Conservation (phyloP, 2,113 vertebrate genomes). For the Crocuta crocuta region DNA sequence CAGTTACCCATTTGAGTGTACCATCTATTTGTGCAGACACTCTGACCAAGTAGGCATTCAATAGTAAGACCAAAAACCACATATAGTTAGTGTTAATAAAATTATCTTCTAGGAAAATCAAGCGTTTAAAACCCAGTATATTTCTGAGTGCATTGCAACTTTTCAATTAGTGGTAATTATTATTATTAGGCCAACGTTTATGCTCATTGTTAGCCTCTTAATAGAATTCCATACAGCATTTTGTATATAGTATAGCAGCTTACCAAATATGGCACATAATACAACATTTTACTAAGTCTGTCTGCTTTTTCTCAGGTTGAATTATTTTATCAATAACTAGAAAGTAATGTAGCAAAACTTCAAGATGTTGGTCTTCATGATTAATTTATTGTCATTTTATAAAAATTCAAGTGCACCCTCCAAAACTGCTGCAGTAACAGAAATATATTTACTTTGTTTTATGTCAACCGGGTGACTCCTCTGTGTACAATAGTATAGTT, state of each 20-base stretch:
- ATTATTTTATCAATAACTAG: conserved; percentile 19
- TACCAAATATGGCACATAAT: background rate
- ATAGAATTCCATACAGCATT: conserved; percentile 24
- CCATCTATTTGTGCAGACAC: background rate
- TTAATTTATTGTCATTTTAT: conserved; percentile 63
- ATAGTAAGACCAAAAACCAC: background rate
- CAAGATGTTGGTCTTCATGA: conserved; percentile 22
- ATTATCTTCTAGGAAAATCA: background rate
- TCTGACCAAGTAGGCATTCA: background rate
- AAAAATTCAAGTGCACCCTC: conserved; percentile 30
- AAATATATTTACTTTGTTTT: conserved; percentile 49
- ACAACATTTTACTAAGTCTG: background rate
- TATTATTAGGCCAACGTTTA: background rate
- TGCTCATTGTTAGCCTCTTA: conserved; percentile 27
- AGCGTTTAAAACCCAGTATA: background rate
- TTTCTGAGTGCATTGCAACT: background rate
- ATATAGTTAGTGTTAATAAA: background rate
- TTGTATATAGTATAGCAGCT: background rate
- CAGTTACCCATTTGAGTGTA: background rate
- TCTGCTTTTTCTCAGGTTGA: background rate
- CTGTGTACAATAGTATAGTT: conserved; percentile 23
- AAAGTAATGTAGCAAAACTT: background rate
- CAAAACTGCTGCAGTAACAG: conserved; percentile 19
- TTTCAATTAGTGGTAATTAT: background rate
- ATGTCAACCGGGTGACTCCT: conserved; percentile 38